These are phyloP conservation scores for Pachypanchax playfairii DNA, from an alignment of 2,113 vertebrate genomes.

Conservation along the genomic window DNA sequence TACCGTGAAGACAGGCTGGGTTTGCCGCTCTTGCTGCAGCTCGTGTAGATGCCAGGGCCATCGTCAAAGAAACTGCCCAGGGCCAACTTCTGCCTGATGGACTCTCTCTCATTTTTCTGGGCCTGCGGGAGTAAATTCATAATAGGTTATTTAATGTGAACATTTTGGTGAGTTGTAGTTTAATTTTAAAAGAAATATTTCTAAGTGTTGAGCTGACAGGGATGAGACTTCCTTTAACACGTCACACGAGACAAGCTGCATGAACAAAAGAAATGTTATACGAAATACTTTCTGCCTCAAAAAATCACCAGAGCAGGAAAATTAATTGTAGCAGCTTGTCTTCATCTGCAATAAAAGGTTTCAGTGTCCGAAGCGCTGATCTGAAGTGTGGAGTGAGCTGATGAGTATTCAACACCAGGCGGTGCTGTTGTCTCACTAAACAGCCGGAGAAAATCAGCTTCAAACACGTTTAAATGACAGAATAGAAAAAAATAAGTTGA, in stretches of 20 bases:
- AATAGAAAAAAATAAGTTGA: neutral
- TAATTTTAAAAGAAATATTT: slow-evolving; percentile 5
- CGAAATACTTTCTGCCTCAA: neutral
- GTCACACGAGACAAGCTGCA: neutral
- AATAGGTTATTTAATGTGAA: neutral
- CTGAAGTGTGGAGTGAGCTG: slow-evolving; percentile 49
- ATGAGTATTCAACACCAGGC: slow-evolving; percentile 35
- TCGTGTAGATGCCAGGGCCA: slow-evolving; percentile 96
- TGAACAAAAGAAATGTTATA: slow-evolving; percentile 1
- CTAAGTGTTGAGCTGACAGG: neutral
- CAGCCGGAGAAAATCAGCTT: neutral
- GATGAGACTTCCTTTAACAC: slow-evolving; percentile 1
- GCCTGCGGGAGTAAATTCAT: slow-evolving; percentile 80
- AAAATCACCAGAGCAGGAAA: neutral
- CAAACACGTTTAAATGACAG: neutral
- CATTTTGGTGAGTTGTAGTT: neutral
- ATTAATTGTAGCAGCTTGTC: slow-evolving; percentile 31
- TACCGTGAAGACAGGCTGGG: slow-evolving; percentile 97
- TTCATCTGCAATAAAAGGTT: slow-evolving; percentile 20
- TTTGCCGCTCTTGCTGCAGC: slow-evolving; percentile 98
- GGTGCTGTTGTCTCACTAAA: slow-evolving; percentile 46
- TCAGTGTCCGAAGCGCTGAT: slow-evolving; percentile 29
- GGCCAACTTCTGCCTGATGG: slow-evolving; percentile 98
- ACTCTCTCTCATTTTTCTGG: slow-evolving; percentile 99
- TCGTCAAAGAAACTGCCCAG: slow-evolving; percentile 99